These are phyloP conservation scores for Cheilosia vernalis DNA, from an alignment of 2,888 invertebrate genomes.

Conservation along the genomic window DNA sequence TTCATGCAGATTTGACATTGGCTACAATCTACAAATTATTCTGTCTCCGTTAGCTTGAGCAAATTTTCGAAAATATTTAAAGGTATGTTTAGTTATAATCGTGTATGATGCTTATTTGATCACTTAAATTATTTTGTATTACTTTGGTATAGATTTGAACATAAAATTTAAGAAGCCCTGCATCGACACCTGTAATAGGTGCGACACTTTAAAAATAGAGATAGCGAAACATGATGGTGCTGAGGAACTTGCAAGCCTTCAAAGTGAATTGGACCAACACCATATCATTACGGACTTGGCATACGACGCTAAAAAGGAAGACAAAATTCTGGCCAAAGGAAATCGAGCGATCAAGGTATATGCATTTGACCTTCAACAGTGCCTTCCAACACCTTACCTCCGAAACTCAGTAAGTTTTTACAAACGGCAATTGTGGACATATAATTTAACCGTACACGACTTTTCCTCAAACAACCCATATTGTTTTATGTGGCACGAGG, in stretches of 20 bases:
- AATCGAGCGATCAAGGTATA: conserved; percentile 18
- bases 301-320: no score
- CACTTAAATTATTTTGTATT: no score
- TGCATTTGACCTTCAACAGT: conserved; percentile 74
- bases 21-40: conserved; percentile 10
- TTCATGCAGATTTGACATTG: conserved; percentile 51
- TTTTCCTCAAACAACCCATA: conserved; percentile 61
- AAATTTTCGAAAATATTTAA: conserved; percentile 42
- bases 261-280: conserved; percentile 52
- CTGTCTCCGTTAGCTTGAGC: conserved; percentile 28
- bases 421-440: conserved; percentile 74
- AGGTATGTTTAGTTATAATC: conserved; percentile 20
- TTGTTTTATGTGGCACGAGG: no score
- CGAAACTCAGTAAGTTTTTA: conserved; percentile 50
- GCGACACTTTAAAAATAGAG: no score
- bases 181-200: no score
- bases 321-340: conserved; percentile 59
- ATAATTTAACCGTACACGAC: conserved; percentile 74
- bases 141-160: no score
- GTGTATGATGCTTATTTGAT: conserved; percentile 38
- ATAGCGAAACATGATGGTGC: conserved; percentile 46
- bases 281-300: conserved; percentile 64
- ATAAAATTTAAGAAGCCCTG: no score
- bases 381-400: no score
- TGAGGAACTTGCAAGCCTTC: conserved; percentile 20